phyloP scores from a whole-genome alignment of 1,140 invertebrate genomes.

The Pararge aegeria region DNA sequence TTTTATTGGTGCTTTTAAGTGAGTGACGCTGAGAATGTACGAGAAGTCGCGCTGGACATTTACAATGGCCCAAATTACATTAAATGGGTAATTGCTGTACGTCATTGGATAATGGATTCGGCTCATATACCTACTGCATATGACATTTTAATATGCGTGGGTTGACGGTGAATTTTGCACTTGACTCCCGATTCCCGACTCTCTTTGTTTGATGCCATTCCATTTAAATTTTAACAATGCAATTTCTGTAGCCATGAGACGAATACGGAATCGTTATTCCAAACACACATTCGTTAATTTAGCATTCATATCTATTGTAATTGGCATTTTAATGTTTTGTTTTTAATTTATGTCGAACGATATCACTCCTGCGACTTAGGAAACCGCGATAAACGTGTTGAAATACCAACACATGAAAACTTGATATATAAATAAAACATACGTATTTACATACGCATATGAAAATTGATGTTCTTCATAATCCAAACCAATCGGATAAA shows the following conservation, averaged over 20 bases:
- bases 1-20: slow-evolving; percentile 71
- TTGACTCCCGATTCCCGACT: slow-evolving; percentile 60
- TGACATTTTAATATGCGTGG: slow-evolving; percentile 57
- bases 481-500: not conserved
- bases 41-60: slow-evolving; percentile 56
- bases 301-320: slow-evolving; percentile 15
- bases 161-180: slow-evolving; percentile 66
- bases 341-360: slow-evolving; percentile 5
- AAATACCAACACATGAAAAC: not conserved
- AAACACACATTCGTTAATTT: not conserved
- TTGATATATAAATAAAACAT: not conserved
- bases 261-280: slow-evolving; percentile 47
- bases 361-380: not conserved
- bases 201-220: slow-evolving; percentile 65
- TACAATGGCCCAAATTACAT: slow-evolving; percentile 74
- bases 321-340: not conserved
- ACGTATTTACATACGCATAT: not conserved
- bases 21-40: slow-evolving; percentile 69
- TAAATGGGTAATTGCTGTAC: slow-evolving; percentile 77
- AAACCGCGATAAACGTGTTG: slow-evolving; percentile 1
- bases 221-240: slow-evolving; percentile 65
- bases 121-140: slow-evolving; percentile 63
- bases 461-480: not conserved
- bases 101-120: slow-evolving; percentile 78
- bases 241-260: slow-evolving; percentile 51